A percentile compares a stretch with the other conserved stretches of the same genome.
phyloP scores from a whole-genome alignment of 2,797 vertebrate genomes.

The Orientallactaga sibirica region DNA sequence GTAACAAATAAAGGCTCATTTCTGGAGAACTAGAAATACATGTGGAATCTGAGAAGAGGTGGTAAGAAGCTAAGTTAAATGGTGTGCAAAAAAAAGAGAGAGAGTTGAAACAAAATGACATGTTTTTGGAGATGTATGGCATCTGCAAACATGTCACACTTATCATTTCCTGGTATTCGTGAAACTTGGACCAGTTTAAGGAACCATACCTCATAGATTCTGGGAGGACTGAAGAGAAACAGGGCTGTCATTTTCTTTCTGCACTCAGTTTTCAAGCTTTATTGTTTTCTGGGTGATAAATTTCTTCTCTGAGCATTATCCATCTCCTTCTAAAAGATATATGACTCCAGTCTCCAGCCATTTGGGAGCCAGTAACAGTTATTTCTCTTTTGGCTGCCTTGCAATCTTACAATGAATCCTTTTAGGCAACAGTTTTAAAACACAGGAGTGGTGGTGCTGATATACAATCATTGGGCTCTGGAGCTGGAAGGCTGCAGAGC shows the following conservation, averaged over 20 bases:
- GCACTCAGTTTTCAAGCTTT: constrained; percentile 67
- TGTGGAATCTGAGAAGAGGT: constrained; percentile 36
- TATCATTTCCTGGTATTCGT: constrained; percentile 34
- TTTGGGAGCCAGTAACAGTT: constrained; percentile 62
- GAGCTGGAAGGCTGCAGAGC: not conserved
- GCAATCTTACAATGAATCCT: constrained; percentile 62
- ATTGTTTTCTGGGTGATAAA: constrained; percentile 71
- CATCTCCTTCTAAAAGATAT: constrained; percentile 64
- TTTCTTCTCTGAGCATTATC: constrained; percentile 66
- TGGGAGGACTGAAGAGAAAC: constrained; percentile 56
- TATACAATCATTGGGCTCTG: not conserved
- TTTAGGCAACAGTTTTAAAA: constrained; percentile 54
- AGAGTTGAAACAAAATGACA: constrained; percentile 32
- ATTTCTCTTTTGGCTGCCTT: constrained; percentile 44
- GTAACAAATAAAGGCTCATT: constrained; percentile 47
- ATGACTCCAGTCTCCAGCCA: constrained; percentile 55
- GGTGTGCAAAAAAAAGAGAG: constrained; percentile 5
- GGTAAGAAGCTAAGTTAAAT: constrained; percentile 56
- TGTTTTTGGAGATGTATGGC: not conserved
- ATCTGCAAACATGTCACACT: constrained; percentile 42
- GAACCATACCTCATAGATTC: constrained; percentile 63
- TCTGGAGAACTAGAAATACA: constrained; percentile 4
- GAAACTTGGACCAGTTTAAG: constrained; percentile 65
- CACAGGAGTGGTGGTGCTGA: not conserved
- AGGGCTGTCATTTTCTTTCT: not conserved